Evolutionary conservation across 2,797 vertebrate species (phyloP).

Genomic region (Gouania willdenowi): DNA sequence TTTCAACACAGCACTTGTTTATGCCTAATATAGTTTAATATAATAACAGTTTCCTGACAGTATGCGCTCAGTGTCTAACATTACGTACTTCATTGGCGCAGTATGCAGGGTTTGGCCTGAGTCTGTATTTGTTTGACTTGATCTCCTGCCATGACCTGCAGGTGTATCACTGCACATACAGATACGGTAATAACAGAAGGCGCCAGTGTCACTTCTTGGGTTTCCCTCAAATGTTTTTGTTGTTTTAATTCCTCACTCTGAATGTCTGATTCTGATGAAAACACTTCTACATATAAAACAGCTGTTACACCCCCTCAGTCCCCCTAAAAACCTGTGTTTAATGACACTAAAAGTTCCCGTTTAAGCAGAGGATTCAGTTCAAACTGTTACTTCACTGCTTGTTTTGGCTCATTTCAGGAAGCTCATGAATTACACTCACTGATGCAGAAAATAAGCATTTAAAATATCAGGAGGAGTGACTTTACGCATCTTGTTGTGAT

Average conservation of each 20-base stretch:
- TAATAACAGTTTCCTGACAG: conserved; percentile 22
- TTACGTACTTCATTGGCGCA: conserved; percentile 15
- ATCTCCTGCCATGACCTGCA: conserved; percentile 16
- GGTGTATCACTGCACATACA: conserved; percentile 1
- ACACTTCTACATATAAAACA: too few species aligned
- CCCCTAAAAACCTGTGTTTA: too few species aligned
- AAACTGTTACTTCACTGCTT: conserved; percentile 46
- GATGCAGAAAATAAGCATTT: too few species aligned
- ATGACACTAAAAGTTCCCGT: neutral
- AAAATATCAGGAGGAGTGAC: too few species aligned
- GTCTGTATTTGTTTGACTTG: conserved; percentile 35
- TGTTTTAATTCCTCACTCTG: too few species aligned
- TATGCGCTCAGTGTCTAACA: conserved; percentile 6
- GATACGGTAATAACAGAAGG: neutral
- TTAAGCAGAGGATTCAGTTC: conserved; percentile 37
- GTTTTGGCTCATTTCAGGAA: conserved; percentile 58
- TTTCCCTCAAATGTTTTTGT: conserved; percentile 1
- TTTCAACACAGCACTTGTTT: conserved; percentile 17
- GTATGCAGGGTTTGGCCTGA: neutral
- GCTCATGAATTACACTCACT: too few species aligned
- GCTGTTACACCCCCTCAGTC: too few species aligned
- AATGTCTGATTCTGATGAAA: neutral
- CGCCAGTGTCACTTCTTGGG: neutral
- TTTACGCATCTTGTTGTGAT: too few species aligned
- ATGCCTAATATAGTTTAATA: conserved; percentile 33